A percentile compares a stretch with the other conserved stretches of the same genome.
Evolutionary conservation across 2,888 invertebrate genomes (phyloP).

Genomic region (Apotomis betuletana): DNA sequence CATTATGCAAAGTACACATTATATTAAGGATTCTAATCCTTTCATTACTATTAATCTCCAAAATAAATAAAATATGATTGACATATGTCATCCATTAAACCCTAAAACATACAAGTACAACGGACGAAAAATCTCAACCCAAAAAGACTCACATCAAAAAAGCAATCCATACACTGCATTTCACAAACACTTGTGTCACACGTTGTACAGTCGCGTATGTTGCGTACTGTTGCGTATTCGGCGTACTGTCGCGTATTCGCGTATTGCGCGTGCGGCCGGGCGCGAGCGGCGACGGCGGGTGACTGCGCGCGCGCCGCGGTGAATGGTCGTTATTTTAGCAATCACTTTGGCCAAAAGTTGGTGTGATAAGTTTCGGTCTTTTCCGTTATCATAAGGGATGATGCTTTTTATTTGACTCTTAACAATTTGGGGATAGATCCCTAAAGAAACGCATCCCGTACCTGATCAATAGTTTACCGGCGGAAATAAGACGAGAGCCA

Average conservation of each 20-base stretch:
- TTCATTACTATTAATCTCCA: no score
- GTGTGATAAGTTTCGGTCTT: no score
- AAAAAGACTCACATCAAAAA: conserved; percentile 70
- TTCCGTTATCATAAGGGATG: no score
- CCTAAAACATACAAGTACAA: conserved; percentile 51
- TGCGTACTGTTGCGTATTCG: background rate
- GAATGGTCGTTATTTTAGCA: conserved; percentile 66
- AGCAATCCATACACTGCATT: conserved; percentile 71
- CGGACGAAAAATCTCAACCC: conserved; percentile 75
- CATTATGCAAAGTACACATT: no score
- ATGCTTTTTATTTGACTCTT: no score
- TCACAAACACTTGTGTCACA: conserved; percentile 11
- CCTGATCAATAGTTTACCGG: no score
- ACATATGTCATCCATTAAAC: background rate
- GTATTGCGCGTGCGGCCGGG: conserved; percentile 11
- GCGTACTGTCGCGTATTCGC: background rate
- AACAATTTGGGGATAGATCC: no score
- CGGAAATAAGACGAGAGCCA: no score
- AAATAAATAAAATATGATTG: background rate
- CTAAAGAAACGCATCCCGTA: no score
- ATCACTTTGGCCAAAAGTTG: conserved; percentile 36
- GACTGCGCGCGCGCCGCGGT: conserved; percentile 74
- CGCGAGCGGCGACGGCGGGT: conserved; percentile 58
- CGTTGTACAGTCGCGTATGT: conserved; percentile 6
- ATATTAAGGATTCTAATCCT: no score